A percentile compares a stretch with the other conserved stretches of the same genome.
Conservation (phyloP, 1,140 invertebrate genomes). For the Caenorhabditis inopinata region DNA sequence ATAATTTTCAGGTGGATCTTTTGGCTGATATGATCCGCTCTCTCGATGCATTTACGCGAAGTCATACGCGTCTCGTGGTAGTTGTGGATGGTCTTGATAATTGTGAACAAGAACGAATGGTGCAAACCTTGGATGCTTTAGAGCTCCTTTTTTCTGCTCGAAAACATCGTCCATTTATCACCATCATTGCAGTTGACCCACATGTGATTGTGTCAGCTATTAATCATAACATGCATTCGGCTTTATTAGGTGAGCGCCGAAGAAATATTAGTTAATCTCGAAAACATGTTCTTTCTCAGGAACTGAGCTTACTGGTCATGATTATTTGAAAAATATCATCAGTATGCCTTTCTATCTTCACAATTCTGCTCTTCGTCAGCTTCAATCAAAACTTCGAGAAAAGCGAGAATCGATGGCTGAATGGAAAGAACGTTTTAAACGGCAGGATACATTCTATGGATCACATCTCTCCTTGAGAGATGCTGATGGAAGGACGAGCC, state of each 20-base stretch:
- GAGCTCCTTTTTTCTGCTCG: slow-evolving; percentile 78
- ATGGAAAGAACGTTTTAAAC: slow-evolving; percentile 53
- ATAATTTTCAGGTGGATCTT: slow-evolving; percentile 72
- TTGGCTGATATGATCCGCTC: slow-evolving; percentile 78
- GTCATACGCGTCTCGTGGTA: slow-evolving; percentile 73
- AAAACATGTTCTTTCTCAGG: slow-evolving; percentile 33
- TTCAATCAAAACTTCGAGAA: slow-evolving; percentile 49
- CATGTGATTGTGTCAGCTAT: slow-evolving; percentile 65
- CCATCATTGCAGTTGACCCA: slow-evolving; percentile 64
- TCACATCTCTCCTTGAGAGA: slow-evolving; percentile 51
- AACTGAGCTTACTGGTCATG: slow-evolving; percentile 80
- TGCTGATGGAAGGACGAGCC: slow-evolving; percentile 23
- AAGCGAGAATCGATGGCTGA: slow-evolving; percentile 51
- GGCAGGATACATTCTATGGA: slow-evolving; percentile 52
- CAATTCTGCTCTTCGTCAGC: slow-evolving; percentile 78
- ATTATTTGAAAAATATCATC: slow-evolving; percentile 91
- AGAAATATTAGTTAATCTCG: not conserved
- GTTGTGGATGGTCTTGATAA: slow-evolving; percentile 95
- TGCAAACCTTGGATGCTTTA: slow-evolving; percentile 81
- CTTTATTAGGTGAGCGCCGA: not conserved
- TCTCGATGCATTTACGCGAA: slow-evolving; percentile 60
- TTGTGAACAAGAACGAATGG: slow-evolving; percentile 77
- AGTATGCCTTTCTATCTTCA: slow-evolving; percentile 96
- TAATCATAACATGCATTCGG: slow-evolving; percentile 60
- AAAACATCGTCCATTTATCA: slow-evolving; percentile 64